Percentiles rank a stretch among this genome's conserved stretches.
Evolutionary conservation across 2,113 vertebrate species (phyloP).

Genomic region (human (Homo sapiens)): DNA sequence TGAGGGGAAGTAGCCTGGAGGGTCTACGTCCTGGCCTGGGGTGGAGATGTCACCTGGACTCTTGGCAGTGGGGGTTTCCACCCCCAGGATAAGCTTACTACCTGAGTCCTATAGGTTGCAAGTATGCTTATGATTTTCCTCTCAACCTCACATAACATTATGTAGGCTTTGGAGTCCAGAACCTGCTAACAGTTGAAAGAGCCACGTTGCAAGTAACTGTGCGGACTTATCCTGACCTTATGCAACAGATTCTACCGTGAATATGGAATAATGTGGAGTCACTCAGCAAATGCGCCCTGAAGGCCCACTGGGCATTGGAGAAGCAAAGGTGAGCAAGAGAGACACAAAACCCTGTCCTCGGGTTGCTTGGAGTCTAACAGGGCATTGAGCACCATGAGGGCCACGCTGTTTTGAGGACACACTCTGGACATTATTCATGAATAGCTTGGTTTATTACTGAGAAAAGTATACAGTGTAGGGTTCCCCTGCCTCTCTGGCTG

Average conservation of each 20-base stretch:
- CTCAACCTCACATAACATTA: neutral
- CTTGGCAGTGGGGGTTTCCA: neutral
- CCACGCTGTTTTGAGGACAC: neutral
- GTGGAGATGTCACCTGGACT: neutral
- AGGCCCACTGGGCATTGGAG: neutral
- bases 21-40: neutral
- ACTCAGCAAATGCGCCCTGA: neutral
- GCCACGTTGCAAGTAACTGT: neutral
- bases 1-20: neutral
- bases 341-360: fast-evolving
- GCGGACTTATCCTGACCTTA: neutral
- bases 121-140: neutral
- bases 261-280: neutral
- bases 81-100: neutral
- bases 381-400: fast-evolving
- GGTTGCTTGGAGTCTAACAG: neutral
- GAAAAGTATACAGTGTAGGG: neutral
- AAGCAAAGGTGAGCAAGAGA: neutral
- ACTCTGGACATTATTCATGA: neutral
- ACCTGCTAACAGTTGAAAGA: neutral
- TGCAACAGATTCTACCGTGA: neutral
- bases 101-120: neutral
- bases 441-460: neutral
- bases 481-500: neutral
- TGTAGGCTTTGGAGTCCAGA: neutral